Evolutionary conservation across 2,888 invertebrate genomes (phyloP), one percentile per base, ranked within the genome.

Genomic region (Microplitis manilae): DNA sequence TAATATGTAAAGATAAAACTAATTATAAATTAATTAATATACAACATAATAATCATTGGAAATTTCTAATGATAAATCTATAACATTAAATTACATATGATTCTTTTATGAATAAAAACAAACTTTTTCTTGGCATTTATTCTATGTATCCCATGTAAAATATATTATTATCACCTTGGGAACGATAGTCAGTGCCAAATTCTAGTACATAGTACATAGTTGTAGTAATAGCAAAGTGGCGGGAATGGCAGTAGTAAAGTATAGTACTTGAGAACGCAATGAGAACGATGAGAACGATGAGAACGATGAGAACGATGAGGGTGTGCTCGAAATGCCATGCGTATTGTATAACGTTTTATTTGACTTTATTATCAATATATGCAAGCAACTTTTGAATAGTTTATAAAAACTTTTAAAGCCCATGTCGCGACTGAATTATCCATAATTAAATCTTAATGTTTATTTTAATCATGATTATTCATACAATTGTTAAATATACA

Each of bases 151-250:
- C 50, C 50, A 50, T 15, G 61, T 72, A 72, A 72, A 62, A 72
- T 72, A 72, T 72, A 72, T 72, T 72, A 72, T 72, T 72, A 62
- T 72, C 72, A 30, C 50, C 61, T 60, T 61, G 39, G 62, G 61
- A 61, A 38, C 72, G 15, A 61, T 50, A 61, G 70, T 61, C 62
- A 38, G 69, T 41, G 74, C 62, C 77, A 64, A 61, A 64, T 39
- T 41, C 13, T 50, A 50, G 50, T 50, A 2, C 50, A 50, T 50
- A 50, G 50, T 13, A 13, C 30, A 30, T 30, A 30, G 30, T 30
- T 30, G 30, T 4, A 30, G 30, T 30, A 30, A 30, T 30, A 30
- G 30, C 30, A 30, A 1, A 30, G 30, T 30, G 4, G 30, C 4
- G 30, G 30, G 0, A 30, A 30, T 30, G 30, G 30, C 30, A 30